Conservation (phyloP, 2,888 invertebrate species). For the Mantis religiosa region DNA sequence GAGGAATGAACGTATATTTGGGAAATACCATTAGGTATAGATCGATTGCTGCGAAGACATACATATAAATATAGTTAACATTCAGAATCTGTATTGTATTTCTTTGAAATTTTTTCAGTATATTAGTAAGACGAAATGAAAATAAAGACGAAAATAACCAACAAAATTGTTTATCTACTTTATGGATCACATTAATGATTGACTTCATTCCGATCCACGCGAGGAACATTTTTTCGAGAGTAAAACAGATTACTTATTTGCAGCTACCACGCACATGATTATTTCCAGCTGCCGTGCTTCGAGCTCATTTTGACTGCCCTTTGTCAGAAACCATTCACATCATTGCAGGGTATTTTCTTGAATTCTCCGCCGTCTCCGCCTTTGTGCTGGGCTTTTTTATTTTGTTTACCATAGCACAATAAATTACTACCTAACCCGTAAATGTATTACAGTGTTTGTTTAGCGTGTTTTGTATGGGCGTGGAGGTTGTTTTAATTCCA, state of each 20-base stretch:
- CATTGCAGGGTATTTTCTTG: neutral
- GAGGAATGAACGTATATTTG: too few relatives aligned
- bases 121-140: too few relatives aligned
- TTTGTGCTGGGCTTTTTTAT: neutral
- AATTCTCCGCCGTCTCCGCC: neutral
- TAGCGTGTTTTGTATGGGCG: conserved; percentile 4
- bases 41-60: too few relatives aligned
- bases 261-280: neutral
- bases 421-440: conserved; percentile 4
- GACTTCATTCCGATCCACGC: neutral
- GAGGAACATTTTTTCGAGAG: neutral
- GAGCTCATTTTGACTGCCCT: neutral
- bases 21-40: too few relatives aligned
- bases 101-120: too few relatives aligned
- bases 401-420: neutral
- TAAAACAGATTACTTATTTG: neutral
- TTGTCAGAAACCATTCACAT: neutral
- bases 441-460: conserved; percentile 7
- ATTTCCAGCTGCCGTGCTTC: neutral
- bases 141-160: too few relatives aligned
- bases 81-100: too few relatives aligned
- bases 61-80: too few relatives aligned
- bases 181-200: neutral
- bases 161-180: too few relatives aligned
- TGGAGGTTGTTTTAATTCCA: conserved; percentile 26